These are phyloP conservation scores for Campylomormyrus tamandua DNA, from an alignment of 2,113 vertebrate species.

Conservation along the genomic window DNA sequence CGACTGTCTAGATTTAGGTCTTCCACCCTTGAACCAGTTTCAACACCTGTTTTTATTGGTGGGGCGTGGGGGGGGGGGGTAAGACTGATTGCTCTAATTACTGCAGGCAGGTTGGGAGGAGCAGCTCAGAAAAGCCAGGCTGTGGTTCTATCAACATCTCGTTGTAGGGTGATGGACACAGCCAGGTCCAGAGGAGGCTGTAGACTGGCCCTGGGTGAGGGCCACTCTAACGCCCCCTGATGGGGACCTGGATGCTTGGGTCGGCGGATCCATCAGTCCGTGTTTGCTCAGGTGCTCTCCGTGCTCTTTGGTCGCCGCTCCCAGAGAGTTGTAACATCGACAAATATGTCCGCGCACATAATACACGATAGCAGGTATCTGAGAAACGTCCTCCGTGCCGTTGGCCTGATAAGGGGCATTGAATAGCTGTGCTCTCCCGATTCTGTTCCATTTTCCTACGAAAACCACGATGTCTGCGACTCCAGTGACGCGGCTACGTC, in stretches of 20 bases:
- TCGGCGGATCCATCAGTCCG: not conserved
- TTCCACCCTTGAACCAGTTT: not conserved
- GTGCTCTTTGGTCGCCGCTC: slow-evolving; percentile 18
- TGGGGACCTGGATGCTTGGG: not conserved
- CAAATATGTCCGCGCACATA: not conserved
- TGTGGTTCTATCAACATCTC: not conserved
- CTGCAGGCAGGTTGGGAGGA: not conserved
- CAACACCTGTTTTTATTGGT: not conserved
- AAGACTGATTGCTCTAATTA: not conserved
- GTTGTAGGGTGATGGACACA: not conserved
- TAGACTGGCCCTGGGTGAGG: not conserved
- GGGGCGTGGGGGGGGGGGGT: not conserved
- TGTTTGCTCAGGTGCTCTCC: slow-evolving; percentile 1
- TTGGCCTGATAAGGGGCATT: not conserved
- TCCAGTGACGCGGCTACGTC: not conserved
- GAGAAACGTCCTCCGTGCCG: not conserved
- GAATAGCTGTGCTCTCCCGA: not conserved
- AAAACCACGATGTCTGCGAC: not conserved
- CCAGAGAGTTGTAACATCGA: slow-evolving; percentile 4
- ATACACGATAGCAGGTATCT: not conserved
- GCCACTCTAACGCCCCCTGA: not conserved
- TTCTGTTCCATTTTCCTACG: not conserved
- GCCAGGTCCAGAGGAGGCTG: not conserved
- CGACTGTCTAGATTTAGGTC: not conserved
- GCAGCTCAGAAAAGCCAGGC: not conserved